These are phyloP conservation scores for Sebastes oblongus DNA, from an alignment of 2,797 vertebrate genomes.

Conservation along the genomic window DNA sequence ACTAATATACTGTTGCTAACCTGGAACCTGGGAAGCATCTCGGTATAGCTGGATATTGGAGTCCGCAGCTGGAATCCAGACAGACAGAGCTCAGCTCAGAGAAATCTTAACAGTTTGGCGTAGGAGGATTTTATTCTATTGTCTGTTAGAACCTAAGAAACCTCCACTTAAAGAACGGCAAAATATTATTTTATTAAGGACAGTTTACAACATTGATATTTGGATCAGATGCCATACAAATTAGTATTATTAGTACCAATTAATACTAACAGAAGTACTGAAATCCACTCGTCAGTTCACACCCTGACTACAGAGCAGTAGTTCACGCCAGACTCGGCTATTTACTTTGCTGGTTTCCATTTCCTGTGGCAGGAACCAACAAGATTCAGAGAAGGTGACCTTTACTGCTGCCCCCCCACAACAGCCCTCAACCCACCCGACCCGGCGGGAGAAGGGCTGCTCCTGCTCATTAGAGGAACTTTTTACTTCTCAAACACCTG, in stretches of 20 bases:
- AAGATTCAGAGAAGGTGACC: constrained; percentile 70
- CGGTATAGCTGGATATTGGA: neutral
- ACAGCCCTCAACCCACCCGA: neutral
- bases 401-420: constrained; percentile 43
- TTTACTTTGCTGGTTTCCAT: constrained; percentile 10
- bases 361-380: constrained; percentile 31
- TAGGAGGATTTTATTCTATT: neutral
- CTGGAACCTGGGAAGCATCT: neutral
- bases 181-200: neutral
- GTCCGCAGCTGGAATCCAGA: neutral
- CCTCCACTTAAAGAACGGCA: neutral
- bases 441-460: constrained; percentile 5
- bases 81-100: neutral
- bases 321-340: constrained; percentile 12
- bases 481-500: constrained; percentile 62
- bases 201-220: neutral
- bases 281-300: neutral
- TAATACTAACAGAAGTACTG: neutral
- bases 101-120: neutral
- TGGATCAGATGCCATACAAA: neutral
- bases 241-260: neutral
- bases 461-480: constrained; percentile 54
- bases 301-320: neutral
- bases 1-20: constrained; percentile 5
- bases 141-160: neutral